Base-by-base conservation (phyloP, 2,113 vertebrate species). In the Polypterus senegalus region DNA sequence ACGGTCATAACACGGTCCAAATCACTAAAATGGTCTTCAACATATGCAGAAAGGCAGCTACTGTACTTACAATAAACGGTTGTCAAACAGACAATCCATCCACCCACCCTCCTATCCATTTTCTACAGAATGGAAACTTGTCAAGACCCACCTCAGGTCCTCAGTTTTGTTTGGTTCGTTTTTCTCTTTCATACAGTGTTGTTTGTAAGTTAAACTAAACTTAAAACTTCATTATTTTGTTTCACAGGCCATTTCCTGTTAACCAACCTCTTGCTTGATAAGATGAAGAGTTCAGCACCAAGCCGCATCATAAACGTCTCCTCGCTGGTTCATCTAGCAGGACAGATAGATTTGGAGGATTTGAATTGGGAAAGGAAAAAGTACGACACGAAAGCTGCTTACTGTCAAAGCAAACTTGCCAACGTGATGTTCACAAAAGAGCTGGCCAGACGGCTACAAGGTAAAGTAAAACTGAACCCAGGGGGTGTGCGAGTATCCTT, bases 391-490 rank as follows among this genome's bases (percentile, higher is more conserved):
- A 93, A 89, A 69, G 82, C 74, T 7, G 91, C 90, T 51, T 93
- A 93, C 74, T 92, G 90, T 76, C 90, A 91, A 74, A 93, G 91
- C 77, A 93, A 93, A 77, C 85, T 93, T 52, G 91, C 91, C 45
- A 66, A 86, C 2, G 71, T 92, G 63, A 77, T 93, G 66, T 92
- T 91, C 70, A 90, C 88, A 62, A 82, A 74, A 72, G 89, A 92
- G 71, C 81, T 93, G 60, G 88, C 87, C 65, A 82, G 74, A 66
- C 78, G 74, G 63, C 82, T 93, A 61, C 74, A 85, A 74, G 90
- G 91, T 86, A 63, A 66, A 75, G 70, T 62, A 47, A 27, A 27
- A 27, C 27, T 27, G 27, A 27, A 27, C 27, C 27, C 27, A 27
- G 27, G 27, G 27, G 27, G 27, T 27, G 27, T 27, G 27, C 27